Conservation (phyloP, 1,140 invertebrate species). For the Zaprionus ghesquierei region DNA sequence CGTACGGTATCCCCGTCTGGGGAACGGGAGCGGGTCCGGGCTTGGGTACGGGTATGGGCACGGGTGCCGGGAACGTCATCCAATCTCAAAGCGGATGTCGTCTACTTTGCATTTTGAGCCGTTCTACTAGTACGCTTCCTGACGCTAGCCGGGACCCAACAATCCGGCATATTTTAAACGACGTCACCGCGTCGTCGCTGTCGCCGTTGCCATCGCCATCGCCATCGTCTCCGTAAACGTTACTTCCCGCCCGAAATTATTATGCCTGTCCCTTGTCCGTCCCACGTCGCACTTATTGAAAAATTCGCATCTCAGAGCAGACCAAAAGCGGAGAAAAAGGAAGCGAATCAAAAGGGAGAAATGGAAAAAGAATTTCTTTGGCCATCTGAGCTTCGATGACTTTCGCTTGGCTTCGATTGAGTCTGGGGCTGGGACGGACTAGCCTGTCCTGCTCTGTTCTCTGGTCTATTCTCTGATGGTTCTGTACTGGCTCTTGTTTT, state of each 20-base stretch:
- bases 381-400: slow-evolving; percentile 57
- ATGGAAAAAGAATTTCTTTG: slow-evolving; percentile 66
- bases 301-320: slow-evolving; percentile 66
- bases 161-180: slow-evolving; percentile 77
- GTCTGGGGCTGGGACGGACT: slow-evolving; percentile 16
- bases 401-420: slow-evolving; percentile 66
- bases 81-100: slow-evolving; percentile 81
- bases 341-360: slow-evolving; percentile 30
- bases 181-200: slow-evolving; percentile 56
- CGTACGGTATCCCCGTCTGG: not conserved
- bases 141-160: slow-evolving; percentile 52
- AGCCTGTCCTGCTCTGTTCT: not conserved
- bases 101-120: slow-evolving; percentile 81
- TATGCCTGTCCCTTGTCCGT: slow-evolving; percentile 52
- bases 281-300: slow-evolving; percentile 73
- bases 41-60: not conserved
- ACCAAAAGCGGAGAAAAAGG: slow-evolving; percentile 5
- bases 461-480: not conserved
- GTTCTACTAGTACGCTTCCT: slow-evolving; percentile 80
- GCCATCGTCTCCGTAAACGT: not conserved
- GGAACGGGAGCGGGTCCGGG: not conserved
- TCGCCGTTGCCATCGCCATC: not conserved
- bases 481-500: slow-evolving; percentile 60
- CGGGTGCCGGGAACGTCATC: slow-evolving; percentile 64
- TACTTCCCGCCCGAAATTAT: slow-evolving; percentile 53